phyloP scores from a whole-genome alignment of 2,797 vertebrate species.

The Sylvia borin region DNA sequence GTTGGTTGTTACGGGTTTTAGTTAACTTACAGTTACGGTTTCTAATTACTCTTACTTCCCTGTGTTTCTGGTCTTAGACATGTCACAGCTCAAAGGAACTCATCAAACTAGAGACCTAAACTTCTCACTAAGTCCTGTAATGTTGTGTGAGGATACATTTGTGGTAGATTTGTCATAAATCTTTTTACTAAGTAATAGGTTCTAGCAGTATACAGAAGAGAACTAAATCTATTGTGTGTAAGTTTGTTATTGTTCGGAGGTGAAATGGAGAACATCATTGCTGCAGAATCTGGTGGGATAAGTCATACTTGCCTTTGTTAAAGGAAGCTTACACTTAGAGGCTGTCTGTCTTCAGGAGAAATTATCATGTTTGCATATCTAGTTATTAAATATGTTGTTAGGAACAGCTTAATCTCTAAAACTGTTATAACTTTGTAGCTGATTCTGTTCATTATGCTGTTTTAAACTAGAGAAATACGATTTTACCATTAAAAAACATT shows the following conservation, averaged over 20 bases:
- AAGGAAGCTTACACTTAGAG: not conserved
- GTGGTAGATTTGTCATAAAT: not conserved
- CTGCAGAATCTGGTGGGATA: not conserved
- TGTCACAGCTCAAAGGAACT: not conserved
- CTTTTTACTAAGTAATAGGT: not conserved
- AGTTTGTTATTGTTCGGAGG: not conserved
- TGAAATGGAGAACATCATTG: fast-evolving
- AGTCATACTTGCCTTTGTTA: not conserved
- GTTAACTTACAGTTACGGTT: not conserved
- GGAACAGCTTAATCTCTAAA: not conserved
- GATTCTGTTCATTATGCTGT: not conserved
- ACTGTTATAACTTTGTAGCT: not conserved
- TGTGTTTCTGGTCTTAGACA: not conserved
- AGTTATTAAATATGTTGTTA: not conserved
- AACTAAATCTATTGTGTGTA: not conserved
- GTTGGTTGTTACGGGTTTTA: fast-evolving
- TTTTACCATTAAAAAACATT: not conserved
- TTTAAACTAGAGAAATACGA: not conserved
- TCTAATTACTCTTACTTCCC: not conserved
- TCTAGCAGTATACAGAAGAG: not conserved
- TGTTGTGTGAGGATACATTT: not conserved
- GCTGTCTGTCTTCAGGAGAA: not conserved
- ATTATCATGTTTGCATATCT: not conserved
- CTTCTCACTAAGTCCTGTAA: not conserved
- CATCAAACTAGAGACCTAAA: not conserved